These are phyloP conservation scores for Platycnemis pennipes DNA, from an alignment of 2,888 invertebrate species.

Conservation along the genomic window DNA sequence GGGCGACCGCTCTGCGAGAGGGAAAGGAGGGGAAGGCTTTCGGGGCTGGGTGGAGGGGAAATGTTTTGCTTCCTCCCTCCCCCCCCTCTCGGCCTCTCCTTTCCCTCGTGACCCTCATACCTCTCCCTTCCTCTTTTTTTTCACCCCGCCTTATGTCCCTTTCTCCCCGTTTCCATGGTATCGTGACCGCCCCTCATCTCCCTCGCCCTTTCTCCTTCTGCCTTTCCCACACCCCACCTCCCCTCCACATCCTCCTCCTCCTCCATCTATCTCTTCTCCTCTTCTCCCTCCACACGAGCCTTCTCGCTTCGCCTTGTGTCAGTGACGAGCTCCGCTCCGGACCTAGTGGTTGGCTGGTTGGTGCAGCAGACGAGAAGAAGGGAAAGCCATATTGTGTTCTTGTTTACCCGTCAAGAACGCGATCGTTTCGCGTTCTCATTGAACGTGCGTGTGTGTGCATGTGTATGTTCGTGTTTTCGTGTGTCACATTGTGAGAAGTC, in stretches of 20 bases:
- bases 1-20: conserved; percentile 7
- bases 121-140: not conserved
- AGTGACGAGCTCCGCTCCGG: conserved; percentile 20
- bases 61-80: not conserved
- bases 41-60: not conserved
- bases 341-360: not conserved
- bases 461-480: no score
- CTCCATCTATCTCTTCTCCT: not conserved
- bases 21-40: not conserved
- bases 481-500: no score
- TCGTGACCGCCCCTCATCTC: not conserved
- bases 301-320: not conserved
- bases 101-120: not conserved
- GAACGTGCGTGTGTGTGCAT: not conserved
- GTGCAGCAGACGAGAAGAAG: not conserved
- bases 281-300: not conserved
- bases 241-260: not conserved
- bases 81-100: not conserved
- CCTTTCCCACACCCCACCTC: not conserved
- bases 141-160: not conserved
- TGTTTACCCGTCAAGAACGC: not conserved
- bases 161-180: conserved; percentile 15
- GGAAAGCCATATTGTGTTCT: not conserved
- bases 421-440: not conserved
- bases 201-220: not conserved